Conservation (phyloP, 1,140 invertebrate species). For the Andricus grossulariae region DNA sequence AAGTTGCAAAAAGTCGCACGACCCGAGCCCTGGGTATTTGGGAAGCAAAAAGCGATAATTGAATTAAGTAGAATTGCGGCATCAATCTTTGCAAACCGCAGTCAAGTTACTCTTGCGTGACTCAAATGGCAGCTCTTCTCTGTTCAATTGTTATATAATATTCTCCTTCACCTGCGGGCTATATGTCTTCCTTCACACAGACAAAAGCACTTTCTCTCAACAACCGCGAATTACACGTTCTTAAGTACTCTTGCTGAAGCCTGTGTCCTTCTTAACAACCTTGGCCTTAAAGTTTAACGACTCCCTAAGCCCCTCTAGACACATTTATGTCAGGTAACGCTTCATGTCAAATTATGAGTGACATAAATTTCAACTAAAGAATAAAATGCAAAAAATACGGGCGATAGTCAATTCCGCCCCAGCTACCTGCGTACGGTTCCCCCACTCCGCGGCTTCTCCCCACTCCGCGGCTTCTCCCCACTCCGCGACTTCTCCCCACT, state of each 20-base stretch:
- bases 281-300: slow-evolving; percentile 16
- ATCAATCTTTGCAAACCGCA: too few species aligned
- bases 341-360: not conserved
- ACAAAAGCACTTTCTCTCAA: not conserved
- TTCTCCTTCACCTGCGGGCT: not conserved
- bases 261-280: slow-evolving; percentile 9
- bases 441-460: too few species aligned
- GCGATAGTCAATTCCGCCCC: too few species aligned
- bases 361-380: not conserved
- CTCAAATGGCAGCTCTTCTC: not conserved
- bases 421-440: too few species aligned
- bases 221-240: slow-evolving; percentile 4
- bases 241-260: not conserved
- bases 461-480: too few species aligned
- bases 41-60: too few species aligned
- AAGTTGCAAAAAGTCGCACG: too few species aligned
- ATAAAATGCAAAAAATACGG: not conserved
- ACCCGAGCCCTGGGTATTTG: too few species aligned
- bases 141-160: not conserved
- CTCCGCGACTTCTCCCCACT: too few species aligned
- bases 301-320: slow-evolving; percentile 1
- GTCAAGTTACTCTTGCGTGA: too few species aligned
- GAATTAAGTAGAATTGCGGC: too few species aligned
- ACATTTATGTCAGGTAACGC: not conserved
- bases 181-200: too few species aligned